These are phyloP conservation scores for Chionomys nivalis DNA, from an alignment of 2,113 vertebrate species.

Conservation along the genomic window DNA sequence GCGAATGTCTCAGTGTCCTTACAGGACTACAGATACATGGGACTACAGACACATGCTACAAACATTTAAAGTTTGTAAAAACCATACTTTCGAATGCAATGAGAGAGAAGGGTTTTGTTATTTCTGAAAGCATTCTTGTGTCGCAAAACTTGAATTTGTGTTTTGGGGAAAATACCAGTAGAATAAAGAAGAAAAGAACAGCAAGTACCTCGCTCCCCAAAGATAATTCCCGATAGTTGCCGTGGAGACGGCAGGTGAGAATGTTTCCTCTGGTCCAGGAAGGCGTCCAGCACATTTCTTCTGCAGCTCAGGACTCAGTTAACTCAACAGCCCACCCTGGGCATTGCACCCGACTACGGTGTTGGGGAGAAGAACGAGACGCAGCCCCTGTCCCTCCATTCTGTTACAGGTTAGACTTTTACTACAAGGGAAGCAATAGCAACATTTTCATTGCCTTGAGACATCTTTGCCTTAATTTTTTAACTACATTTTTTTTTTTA, in stretches of 20 bases:
- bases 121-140: neutral
- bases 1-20: no score
- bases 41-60: no score
- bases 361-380: neutral
- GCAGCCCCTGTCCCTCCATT: neutral
- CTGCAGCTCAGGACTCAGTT: neutral
- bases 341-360: no score
- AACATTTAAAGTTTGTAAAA: neutral
- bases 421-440: neutral
- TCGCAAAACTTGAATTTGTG: neutral
- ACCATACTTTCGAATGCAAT: neutral
- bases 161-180: neutral
- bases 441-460: neutral
- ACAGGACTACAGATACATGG: no score
- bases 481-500: neutral
- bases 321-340: neutral
- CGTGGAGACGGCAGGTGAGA: no score
- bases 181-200: neutral
- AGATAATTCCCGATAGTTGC: neutral
- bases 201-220: neutral
- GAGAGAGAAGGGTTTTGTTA: neutral
- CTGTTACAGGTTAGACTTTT: neutral
- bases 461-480: neutral
- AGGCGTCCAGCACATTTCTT: neutral
- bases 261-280: neutral